Conservation (phyloP, 2,888 invertebrate species). For the Megalurothrips usitatus region DNA sequence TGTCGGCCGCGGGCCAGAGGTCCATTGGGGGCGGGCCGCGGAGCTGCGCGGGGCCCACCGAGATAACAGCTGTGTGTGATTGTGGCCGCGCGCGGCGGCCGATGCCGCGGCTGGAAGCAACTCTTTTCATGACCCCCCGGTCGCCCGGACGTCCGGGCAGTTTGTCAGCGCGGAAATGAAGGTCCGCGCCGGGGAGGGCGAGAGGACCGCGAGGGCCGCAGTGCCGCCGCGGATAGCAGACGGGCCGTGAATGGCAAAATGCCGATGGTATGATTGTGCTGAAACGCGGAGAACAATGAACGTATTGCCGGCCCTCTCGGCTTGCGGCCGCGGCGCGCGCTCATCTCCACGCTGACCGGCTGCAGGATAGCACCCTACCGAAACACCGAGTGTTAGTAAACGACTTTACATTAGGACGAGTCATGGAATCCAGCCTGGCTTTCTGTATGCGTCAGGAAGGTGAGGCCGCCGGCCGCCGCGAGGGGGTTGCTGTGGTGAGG, state of each 20-base stretch:
- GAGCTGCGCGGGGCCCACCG: not conserved
- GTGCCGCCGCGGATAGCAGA: not conserved
- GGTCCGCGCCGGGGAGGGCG: not conserved
- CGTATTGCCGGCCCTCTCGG: not conserved
- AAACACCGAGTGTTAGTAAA: too few species aligned
- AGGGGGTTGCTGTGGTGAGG: too few species aligned
- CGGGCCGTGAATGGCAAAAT: not conserved
- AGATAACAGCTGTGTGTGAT: not conserved
- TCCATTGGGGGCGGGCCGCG: not conserved
- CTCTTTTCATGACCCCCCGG: slow-evolving; percentile 6
- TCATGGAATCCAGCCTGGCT: too few species aligned
- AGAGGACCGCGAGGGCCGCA: not conserved
- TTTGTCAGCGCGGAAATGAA: not conserved
- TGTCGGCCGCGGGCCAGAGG: too few species aligned
- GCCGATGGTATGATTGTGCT: slow-evolving; percentile 11
- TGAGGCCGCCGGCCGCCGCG: too few species aligned
- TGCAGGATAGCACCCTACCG: too few species aligned
- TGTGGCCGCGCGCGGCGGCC: not conserved
- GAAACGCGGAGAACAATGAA: slow-evolving; percentile 8
- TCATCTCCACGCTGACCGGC: too few species aligned
- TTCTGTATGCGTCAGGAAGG: too few species aligned
- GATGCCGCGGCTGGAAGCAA: not conserved
- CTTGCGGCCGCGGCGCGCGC: not conserved
- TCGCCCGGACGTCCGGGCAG: not conserved
- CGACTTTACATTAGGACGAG: too few species aligned